Conservation (phyloP, 2,113 vertebrate genomes). For the Naja naja region DNA sequence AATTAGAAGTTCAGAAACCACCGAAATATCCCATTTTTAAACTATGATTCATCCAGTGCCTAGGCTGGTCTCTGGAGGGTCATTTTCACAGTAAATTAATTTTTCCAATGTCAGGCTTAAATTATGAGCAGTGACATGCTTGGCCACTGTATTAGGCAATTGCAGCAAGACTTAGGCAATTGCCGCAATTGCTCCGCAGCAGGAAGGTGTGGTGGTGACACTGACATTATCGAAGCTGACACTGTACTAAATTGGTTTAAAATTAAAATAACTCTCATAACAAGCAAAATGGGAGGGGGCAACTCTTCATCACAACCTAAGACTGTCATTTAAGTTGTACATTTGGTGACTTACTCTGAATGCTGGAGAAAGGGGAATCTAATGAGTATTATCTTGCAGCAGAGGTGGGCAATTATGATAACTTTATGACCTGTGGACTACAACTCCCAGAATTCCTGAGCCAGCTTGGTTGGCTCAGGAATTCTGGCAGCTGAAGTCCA, state of each 20-base stretch:
- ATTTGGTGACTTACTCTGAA: not conserved
- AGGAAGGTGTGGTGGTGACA: not conserved
- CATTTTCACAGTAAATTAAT: conserved; percentile 58
- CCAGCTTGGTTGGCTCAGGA: not conserved
- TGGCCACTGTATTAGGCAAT: conserved; percentile 15
- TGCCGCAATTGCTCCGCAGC: conserved; percentile 29
- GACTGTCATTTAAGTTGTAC: not conserved
- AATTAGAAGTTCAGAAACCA: conserved; percentile 60
- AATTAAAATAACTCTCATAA: conserved; percentile 41
- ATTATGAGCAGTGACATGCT: conserved; percentile 51
- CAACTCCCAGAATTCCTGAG: not conserved
- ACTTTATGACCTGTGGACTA: not conserved
- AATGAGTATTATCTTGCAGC: rapidly evolving
- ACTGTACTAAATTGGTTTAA: conserved; percentile 45
- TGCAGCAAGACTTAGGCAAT: conserved; percentile 18
- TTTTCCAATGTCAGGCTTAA: conserved; percentile 40
- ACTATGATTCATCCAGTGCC: conserved; percentile 41
- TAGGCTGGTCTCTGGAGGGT: conserved; percentile 41
- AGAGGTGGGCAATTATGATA: not conserved
- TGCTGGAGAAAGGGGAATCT: rapidly evolving
- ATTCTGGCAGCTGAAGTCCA: not conserved
- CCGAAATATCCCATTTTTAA: conserved; percentile 48
- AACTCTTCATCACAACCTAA: not conserved
- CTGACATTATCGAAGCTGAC: conserved; percentile 50
- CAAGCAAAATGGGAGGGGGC: conserved; percentile 9